A percentile compares a stretch with the other conserved stretches of the same genome.
Conservation (phyloP, 1,140 invertebrate genomes). For the Prorops nasuta region DNA sequence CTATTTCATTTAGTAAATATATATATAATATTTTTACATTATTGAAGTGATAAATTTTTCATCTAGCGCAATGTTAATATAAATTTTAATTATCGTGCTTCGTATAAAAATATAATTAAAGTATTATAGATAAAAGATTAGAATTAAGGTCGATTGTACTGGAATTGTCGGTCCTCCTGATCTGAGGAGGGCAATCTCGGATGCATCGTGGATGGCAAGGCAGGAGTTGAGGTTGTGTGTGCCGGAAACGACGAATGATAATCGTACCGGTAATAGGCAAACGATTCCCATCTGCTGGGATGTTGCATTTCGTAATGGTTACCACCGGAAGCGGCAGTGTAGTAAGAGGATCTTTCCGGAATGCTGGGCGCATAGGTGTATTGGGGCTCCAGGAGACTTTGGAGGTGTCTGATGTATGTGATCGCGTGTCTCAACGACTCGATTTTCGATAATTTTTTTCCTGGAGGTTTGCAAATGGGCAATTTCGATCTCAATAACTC, state of each 20-base stretch:
- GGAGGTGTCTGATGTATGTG: slow-evolving; percentile 75
- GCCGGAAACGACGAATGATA: slow-evolving; percentile 43
- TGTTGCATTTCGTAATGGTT: slow-evolving; percentile 41
- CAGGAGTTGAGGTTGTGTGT: slow-evolving; percentile 18
- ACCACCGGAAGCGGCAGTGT: slow-evolving; percentile 8
- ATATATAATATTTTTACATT: no score
- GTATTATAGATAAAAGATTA: no score
- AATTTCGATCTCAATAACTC: slow-evolving; percentile 75
- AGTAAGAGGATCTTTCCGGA: slow-evolving; percentile 31
- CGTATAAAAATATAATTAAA: background rate
- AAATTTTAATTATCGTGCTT: background rate
- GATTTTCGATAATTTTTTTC: slow-evolving; percentile 88
- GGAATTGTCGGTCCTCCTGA: slow-evolving; percentile 33
- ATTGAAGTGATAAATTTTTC: no score
- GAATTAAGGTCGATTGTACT: slow-evolving; percentile 39
- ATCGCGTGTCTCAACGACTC: slow-evolving; percentile 81
- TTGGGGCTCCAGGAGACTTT: slow-evolving; percentile 61
- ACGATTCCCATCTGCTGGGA: slow-evolving; percentile 46
- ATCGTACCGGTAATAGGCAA: slow-evolving; percentile 51
- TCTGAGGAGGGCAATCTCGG: slow-evolving; percentile 26
- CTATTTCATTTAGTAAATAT: no score
- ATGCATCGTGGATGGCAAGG: slow-evolving; percentile 31
- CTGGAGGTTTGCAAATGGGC: slow-evolving; percentile 76
- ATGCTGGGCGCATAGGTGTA: slow-evolving; percentile 36
- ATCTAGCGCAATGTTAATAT: background rate